These are phyloP conservation scores for Astreopora myriophthalma DNA, from an alignment of 64 coral and sea anemone genomes.

Conservation along the genomic window DNA sequence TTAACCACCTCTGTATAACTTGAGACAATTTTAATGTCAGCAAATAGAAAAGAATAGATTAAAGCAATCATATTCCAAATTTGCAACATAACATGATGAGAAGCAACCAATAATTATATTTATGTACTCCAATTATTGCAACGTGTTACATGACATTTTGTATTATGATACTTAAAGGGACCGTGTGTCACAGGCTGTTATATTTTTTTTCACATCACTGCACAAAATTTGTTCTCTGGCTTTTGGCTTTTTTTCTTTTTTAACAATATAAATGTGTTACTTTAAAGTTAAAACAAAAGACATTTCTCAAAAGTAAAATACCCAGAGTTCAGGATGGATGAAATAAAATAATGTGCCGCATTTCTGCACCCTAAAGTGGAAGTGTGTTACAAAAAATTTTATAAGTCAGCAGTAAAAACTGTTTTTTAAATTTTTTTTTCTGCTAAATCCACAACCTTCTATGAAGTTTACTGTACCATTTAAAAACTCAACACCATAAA, in stretches of 20 bases:
- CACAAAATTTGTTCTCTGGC: not conserved
- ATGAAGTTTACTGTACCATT: not conserved
- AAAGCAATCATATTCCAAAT: not conserved
- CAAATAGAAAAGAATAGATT: not conserved
- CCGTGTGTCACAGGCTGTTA: not conserved
- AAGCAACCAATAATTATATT: slow-evolving; percentile 11
- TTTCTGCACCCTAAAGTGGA: not conserved
- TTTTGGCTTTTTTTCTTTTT: not conserved
- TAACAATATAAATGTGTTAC: slow-evolving; percentile 5
- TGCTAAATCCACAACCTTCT: not conserved
- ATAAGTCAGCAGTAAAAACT: not conserved
- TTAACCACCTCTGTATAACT: no score
- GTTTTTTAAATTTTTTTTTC: not conserved
- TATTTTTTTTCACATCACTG: not conserved
- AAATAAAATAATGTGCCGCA: not conserved
- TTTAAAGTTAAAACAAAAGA: slow-evolving; percentile 13
- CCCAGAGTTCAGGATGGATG: slow-evolving; percentile 1
- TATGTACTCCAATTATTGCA: slow-evolving; percentile 10
- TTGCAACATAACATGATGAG: not conserved
- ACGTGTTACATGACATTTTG: not conserved
- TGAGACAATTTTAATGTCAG: not conserved
- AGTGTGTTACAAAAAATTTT: not conserved
- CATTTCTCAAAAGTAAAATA: not conserved
- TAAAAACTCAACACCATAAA: not conserved
- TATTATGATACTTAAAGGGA: not conserved